Evolutionary conservation across 2,113 vertebrate species (phyloP).

Genomic region (Neolamprologus modestus): DNA sequence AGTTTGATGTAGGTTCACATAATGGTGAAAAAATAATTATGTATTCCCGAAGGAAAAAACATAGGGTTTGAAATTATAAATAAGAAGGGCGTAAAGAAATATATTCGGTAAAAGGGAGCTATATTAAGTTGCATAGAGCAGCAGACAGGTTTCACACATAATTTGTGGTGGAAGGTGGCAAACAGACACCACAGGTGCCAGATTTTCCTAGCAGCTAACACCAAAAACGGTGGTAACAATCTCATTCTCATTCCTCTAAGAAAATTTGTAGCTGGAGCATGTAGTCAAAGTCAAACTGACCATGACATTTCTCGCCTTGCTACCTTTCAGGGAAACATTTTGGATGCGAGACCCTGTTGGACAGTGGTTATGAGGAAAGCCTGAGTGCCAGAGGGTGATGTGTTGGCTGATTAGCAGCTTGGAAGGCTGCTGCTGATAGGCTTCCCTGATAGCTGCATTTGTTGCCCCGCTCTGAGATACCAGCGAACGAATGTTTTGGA

Average conservation of each 20-base stretch:
- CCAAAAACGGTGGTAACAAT: neutral
- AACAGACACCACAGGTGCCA: neutral
- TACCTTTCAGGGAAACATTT: constrained; percentile 7
- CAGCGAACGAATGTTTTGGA: constrained; percentile 15
- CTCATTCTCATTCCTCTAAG: neutral
- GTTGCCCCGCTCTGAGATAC: constrained; percentile 17
- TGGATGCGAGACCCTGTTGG: neutral
- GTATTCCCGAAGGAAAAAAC: neutral
- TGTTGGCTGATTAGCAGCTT: constrained; percentile 12
- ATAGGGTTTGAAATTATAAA: neutral
- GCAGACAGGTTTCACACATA: neutral
- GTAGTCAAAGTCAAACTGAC: constrained; percentile 13
- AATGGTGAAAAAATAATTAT: neutral
- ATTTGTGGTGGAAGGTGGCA: neutral
- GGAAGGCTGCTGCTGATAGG: constrained; percentile 20
- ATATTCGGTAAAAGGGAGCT: neutral
- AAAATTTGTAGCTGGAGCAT: neutral
- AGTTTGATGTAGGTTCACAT: neutral
- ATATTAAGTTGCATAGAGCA: neutral
- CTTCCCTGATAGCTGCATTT: constrained; percentile 18
- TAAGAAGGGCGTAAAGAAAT: neutral
- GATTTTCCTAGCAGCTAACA: neutral
- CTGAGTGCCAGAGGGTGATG: constrained; percentile 19
- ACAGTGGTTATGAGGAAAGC: neutral
- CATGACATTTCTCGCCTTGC: neutral